phyloP scores from a whole-genome alignment of 2,113 vertebrate genomes.

The Martes martes region DNA sequence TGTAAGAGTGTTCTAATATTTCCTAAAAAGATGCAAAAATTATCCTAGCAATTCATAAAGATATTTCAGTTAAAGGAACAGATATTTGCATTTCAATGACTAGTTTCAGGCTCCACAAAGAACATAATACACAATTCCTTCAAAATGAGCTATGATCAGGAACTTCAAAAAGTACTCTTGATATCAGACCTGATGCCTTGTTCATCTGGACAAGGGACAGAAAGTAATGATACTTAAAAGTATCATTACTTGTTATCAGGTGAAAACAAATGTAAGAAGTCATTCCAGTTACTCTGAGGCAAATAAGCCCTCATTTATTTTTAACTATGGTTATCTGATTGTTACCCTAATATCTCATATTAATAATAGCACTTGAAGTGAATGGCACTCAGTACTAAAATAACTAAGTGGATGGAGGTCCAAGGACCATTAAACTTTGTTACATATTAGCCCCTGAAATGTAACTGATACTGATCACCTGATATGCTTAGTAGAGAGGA shows the following conservation, averaged over 20 bases:
- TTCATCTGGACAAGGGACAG: constrained; percentile 26
- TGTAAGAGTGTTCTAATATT: not conserved
- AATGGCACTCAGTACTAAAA: constrained; percentile 18
- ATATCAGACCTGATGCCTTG: not conserved
- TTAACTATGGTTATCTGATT: constrained; percentile 46
- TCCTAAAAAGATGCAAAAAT: constrained; percentile 30
- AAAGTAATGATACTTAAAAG: constrained; percentile 23
- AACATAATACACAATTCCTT: constrained; percentile 2
- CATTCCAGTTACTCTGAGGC: not conserved
- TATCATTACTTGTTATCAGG: not conserved
- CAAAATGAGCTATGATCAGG: constrained; percentile 13
- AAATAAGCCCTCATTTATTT: constrained; percentile 28
- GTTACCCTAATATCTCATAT: not conserved
- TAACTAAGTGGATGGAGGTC: not conserved
- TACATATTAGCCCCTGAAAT: not conserved
- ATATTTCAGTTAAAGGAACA: not conserved
- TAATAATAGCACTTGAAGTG: not conserved
- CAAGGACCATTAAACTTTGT: not conserved
- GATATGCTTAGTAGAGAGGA: not conserved
- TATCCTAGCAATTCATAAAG: not conserved
- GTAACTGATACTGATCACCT: constrained; percentile 32
- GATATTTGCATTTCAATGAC: constrained; percentile 40
- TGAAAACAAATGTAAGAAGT: constrained; percentile 43
- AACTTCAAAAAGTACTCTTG: not conserved
- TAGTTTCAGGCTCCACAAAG: constrained; percentile 26